Percentiles rank a stretch among this genome's conserved stretches.
phyloP scores from a whole-genome alignment of 2,888 invertebrate species.

The Busseola fusca region DNA sequence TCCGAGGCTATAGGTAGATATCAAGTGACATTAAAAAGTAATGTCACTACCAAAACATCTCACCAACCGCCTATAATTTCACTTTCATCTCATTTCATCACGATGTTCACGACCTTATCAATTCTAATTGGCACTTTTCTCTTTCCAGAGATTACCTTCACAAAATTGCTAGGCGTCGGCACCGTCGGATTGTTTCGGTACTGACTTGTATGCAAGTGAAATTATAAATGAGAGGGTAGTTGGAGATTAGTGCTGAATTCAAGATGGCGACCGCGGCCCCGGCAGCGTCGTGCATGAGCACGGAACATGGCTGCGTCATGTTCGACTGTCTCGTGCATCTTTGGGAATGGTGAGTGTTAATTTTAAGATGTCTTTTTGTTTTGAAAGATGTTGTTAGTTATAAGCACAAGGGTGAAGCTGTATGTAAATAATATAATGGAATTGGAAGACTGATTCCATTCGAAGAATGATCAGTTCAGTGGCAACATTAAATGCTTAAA shows the following conservation, averaged over 20 bases:
- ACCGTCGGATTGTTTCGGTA: constrained; percentile 42
- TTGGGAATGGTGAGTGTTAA: constrained; percentile 84
- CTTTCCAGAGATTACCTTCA: constrained; percentile 77
- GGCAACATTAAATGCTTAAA: too few relatives aligned
- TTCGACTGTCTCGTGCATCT: constrained; percentile 85
- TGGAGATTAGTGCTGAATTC: constrained; percentile 41
- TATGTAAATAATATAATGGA: background rate
- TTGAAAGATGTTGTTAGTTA: background rate
- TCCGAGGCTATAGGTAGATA: background rate
- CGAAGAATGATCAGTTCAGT: background rate
- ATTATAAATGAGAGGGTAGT: constrained; percentile 67
- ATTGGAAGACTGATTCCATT: background rate
- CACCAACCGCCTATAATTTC: constrained; percentile 67
- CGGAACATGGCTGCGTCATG: constrained; percentile 86
- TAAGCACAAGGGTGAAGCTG: background rate
- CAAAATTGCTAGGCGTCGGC: constrained; percentile 66
- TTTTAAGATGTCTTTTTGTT: background rate
- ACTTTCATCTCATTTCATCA: constrained; percentile 75
- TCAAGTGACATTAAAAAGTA: constrained; percentile 14
- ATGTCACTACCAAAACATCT: constrained; percentile 16
- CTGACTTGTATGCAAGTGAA: constrained; percentile 66
- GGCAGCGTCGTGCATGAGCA: constrained; percentile 82
- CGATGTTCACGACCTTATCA: constrained; percentile 65
- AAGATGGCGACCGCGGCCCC: constrained; percentile 80
- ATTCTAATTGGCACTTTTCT: constrained; percentile 80